Base-by-base conservation (phyloP, 2,888 invertebrate species). In the Elysia crispata region DNA sequence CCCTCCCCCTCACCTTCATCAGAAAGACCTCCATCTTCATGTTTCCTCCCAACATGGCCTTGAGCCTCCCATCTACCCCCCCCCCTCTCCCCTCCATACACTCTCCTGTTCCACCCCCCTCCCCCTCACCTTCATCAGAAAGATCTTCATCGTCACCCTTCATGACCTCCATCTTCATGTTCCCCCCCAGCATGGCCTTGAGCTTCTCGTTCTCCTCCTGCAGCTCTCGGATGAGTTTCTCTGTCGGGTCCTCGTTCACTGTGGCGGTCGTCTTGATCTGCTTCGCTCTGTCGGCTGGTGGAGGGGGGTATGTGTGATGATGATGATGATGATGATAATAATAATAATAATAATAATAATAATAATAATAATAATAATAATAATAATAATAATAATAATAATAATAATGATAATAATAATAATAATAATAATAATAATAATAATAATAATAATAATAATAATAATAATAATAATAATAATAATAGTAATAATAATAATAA, bases 191-290 rank as follows among this genome's bases (percentile, higher is more conserved):
- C 88, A 92, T 87, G 76, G 90, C 88, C 87, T 93, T 93, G 70
- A 94, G 90, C 69, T 90, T 89, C 28, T 93, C 93, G 86, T 94
- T 94, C 86, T 94, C 94, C 81, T 93, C 93, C 85, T 93, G 92
- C 66, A 94, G 91, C 81, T 94, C 94, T 54, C 94, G 87, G 80
- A 94, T 93, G 81, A 94, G 87, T 79, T 93, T 92, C 73, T 93
- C 94, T 0, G 94, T 94, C 1, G 94, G 93, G 85, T 93, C 93
- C 86, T 94, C 94, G 86, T 94, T 94, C 6, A 94, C 92, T 0
- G 91, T 90, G 1, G 94, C 93, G 75, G 91, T 91, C 11, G 93
- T 94, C 86, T 93, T 93, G 84, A 94, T 94, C 87, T 93, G 93
- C 86, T 94, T 94, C 1, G 94, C 94, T 83, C 94, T 90, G 86